These are phyloP conservation scores for Nesoenas mayeri DNA, from an alignment of 2,113 vertebrate genomes.

Conservation along the genomic window DNA sequence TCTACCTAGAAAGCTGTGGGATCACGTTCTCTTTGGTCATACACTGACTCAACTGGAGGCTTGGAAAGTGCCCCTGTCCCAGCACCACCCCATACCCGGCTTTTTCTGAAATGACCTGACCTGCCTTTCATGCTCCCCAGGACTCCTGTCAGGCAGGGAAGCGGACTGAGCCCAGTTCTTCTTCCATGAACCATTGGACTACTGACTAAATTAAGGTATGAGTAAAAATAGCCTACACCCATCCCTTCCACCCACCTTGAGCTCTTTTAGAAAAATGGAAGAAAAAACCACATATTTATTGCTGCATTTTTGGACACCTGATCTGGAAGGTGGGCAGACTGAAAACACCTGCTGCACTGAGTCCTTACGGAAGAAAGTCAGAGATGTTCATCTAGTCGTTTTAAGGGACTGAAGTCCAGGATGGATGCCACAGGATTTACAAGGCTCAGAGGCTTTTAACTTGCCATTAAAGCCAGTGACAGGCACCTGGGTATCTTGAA, in stretches of 20 bases:
- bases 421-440: not conserved
- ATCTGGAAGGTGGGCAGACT: constrained; percentile 66
- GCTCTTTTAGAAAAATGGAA: constrained; percentile 37
- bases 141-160: not conserved
- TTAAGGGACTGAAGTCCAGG: not conserved
- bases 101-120: not conserved
- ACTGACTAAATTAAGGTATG: constrained; percentile 45
- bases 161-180: not conserved
- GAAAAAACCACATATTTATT: not conserved
- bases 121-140: not conserved
- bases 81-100: not conserved
- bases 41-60: not conserved
- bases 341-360: constrained; percentile 61
- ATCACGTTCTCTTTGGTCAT: not conserved
- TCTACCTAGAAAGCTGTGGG: not conserved
- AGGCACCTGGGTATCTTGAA: not conserved
- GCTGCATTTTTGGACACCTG: constrained; percentile 57
- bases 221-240: constrained; percentile 42
- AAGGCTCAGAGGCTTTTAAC: not conserved
- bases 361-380: not conserved
- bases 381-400: not conserved
- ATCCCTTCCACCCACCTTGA: constrained; percentile 41
- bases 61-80: not conserved
- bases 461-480: not conserved
- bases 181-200: not conserved